These are phyloP conservation scores for Idaea aversata DNA, from an alignment of 2,888 invertebrate genomes.

Conservation along the genomic window DNA sequence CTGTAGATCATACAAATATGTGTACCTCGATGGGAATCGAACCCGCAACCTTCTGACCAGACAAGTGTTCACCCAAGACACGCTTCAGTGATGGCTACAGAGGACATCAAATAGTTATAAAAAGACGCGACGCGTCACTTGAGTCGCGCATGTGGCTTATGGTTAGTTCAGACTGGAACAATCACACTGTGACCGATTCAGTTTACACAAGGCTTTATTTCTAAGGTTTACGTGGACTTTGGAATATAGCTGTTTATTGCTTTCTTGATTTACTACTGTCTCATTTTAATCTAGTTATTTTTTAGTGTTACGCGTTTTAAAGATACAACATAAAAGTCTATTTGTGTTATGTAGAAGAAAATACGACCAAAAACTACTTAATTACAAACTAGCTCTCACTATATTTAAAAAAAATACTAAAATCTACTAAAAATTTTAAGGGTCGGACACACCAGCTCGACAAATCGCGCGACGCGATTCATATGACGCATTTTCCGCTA, in stretches of 20 bases:
- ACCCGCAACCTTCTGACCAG: too few species aligned
- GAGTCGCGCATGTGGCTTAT: background rate
- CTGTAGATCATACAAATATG: too few species aligned
- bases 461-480: background rate
- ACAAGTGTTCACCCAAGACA: too few species aligned
- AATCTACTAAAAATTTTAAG: background rate
- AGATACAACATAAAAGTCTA: background rate
- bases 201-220: background rate
- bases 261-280: slow-evolving; percentile 25
- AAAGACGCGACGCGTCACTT: background rate
- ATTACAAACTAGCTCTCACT: background rate
- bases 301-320: slow-evolving; percentile 3
- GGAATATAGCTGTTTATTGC: slow-evolving; percentile 54
- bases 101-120: too few species aligned
- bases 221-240: slow-evolving; percentile 46
- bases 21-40: too few species aligned
- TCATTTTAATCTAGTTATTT: slow-evolving; percentile 17
- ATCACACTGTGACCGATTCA: background rate
- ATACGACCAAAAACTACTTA: background rate
- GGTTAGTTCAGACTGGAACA: background rate
- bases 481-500: background rate
- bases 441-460: background rate
- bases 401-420: background rate
- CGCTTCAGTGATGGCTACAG: too few species aligned
- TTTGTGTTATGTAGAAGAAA: background rate